Evolutionary conservation across 2,113 vertebrate genomes (phyloP), one percentile per base, ranked within the genome.

Genomic region (Smithornis capensis): DNA sequence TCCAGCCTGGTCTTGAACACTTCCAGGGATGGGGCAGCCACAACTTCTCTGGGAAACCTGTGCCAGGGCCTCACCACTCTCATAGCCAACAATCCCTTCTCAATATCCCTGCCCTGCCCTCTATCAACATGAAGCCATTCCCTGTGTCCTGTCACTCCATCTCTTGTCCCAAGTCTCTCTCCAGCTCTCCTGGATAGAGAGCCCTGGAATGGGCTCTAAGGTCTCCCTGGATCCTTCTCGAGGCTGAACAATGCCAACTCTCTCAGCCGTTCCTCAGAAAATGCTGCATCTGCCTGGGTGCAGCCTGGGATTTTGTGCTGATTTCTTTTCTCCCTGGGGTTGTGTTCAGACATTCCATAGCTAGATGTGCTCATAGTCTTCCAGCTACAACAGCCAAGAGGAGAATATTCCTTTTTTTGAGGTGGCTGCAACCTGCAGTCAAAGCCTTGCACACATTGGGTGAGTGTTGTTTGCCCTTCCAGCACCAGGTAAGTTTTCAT

Each of bases 51-150:
- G 57, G 31, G 11, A 0, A 42, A 0, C 14, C 50, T 57, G 3
- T 28, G 4, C 50, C 68, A 71, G 25, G 16, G 13, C 7, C 29
- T 71, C 3, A 0, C 3, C 57, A 35, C 11, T 25, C 6, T 73
- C 50, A 1, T 6, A 50, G 18, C 0, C 0, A 65, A 0, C 0
- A 44, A 88, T 81, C 81, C 1, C 17, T 64, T 35, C 29, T 35
- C 25, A 49, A 15, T 8, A 14, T 65, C 22, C 42, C 22, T 0
- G 3, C 0, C 31, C 25, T 57, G 12, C 5, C 31, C 35, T 73
- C 4, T 64, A 25, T 13, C 75, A 88, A 1, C 12, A 13, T 3
- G 31, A 29, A 79, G 29, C 24, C 49, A 56, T 42, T 71, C 17
- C 40, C 17, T 6, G 24, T 22, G 25, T 64, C 21, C 37, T 73